Base-by-base conservation (phyloP, 2,888 invertebrate species). In the Liopterus haemorrhoidalis region DNA sequence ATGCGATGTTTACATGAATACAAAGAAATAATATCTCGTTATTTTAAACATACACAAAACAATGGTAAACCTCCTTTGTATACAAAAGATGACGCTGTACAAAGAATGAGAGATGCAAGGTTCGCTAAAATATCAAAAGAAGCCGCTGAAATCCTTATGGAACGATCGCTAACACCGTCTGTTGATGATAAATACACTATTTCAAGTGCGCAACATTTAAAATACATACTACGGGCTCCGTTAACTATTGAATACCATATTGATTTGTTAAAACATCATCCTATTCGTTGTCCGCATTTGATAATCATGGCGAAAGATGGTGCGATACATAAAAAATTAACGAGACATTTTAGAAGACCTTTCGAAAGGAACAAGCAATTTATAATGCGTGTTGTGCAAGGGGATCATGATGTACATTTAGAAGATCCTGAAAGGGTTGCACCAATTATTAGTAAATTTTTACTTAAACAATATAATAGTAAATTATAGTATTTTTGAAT, bases 401-500 rank as follows among this genome's bases (percentile, higher is more conserved):
- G 81, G 0, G 66, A 69, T 25, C 82, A 82, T 50, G 79, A 82
- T 54, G 73, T 79, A 0, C 81, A 82, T 58, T 71, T 74, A 28
- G 74, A 72, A 5, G 57, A 71, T 51, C 79, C 81, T 0, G 74
- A 76, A 48, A 57, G 61, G 5, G 64, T 81, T 3, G 69, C 69
- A 1, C 59, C 60, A 2, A 32, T 57, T 30, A 51, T 65, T 25
- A 52, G 31, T 19, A 54, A 57, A 35, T 65, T 65, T 59, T 57
- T 65, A 38, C 43, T 50, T 19, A 41, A 33, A 22, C 39, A 53
- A 31, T n/a, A n/a, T n/a, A 58, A 55, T 39, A 56, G 53, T 19
- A 62, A 62, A 49, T 52, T 63, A 16, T 63, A 32, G n/a, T n/a
- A n/a, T n/a, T n/a, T n/a, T n/a, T n/a, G n/a, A n/a, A n/a, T n/a